Percentiles rank a stretch among this genome's conserved stretches.
phyloP scores from a whole-genome alignment of 2,797 vertebrate genomes.

The Propithecus perrieri region DNA sequence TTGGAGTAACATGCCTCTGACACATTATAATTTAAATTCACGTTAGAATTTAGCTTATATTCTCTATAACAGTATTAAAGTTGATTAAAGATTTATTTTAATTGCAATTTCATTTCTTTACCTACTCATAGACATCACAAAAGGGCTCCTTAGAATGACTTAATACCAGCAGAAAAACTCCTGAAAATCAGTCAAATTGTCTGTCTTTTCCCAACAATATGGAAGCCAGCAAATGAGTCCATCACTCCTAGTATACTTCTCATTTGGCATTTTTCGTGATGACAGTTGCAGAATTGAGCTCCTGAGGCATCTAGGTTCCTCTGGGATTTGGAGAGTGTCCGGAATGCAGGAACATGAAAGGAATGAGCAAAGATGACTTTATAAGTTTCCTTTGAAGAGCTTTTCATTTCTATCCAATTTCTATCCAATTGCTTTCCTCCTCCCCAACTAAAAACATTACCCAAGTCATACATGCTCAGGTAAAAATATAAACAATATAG shows the following conservation, averaged over 20 bases:
- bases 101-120: conserved; percentile 18
- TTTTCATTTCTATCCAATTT: not conserved
- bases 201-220: not conserved
- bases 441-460: not conserved
- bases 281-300: not conserved
- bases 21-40: not conserved
- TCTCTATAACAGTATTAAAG: not conserved
- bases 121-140: not conserved
- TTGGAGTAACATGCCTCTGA: not conserved
- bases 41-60: not conserved
- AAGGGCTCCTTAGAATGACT: not conserved
- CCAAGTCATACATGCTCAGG: not conserved
- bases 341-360: not conserved
- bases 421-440: not conserved
- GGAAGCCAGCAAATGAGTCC: not conserved
- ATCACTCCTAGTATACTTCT: not conserved
- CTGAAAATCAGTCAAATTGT: not conserved
- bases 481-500: not conserved
- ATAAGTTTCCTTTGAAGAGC: not conserved
- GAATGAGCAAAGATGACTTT: not conserved
- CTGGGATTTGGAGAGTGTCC: not conserved
- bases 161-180: not conserved
- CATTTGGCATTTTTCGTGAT: not conserved
- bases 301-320: not conserved
- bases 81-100: not conserved